Evolutionary conservation across 2,888 invertebrate species (phyloP), one percentile per base, ranked within the genome.

Genomic region (Xanthorhoe spadicearia): DNA sequence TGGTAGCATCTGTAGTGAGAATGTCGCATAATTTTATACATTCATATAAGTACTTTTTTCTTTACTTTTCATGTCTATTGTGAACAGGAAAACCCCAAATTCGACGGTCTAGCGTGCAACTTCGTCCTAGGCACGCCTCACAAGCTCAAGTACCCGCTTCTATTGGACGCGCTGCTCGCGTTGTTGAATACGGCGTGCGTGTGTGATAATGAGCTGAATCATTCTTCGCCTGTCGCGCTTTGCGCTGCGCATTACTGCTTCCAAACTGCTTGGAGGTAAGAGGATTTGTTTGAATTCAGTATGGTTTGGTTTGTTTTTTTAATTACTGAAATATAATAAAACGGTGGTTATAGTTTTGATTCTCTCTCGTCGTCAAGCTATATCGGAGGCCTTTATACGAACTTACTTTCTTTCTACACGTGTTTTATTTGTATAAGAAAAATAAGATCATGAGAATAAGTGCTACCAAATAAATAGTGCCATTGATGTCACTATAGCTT

Each of bases 51-150:
- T n/a, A n/a, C n/a, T n/a, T n/a, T n/a, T n/a, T n/a, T n/a, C n/a
- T n/a, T n/a, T n/a, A n/a, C n/a, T n/a, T n/a, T n/a, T 32, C 7
- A 32, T 7, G 7, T 48, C 0, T 13, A 8, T 61, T 62, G 51
- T 55, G 59, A 13, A 0, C 94, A 96, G 88, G 98, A 98, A 78
- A 96, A 97, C 52, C 98, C 98, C 0, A 98, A 98, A 86, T 94
- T 99, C 64, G 99, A 99, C 89, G 97, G 97, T 2, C 86, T 97
- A 61, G 98, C 98, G 1, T 97, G 98, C 89, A 99, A 98, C 92
- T 99, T 99, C 83, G 96, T 99, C 66, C 93, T 99, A 69, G 98
- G 98, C 58, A 98, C 98, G 1, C 96, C 97, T 0, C 98, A 99
- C 83, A 97, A 97, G 88, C 92, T 98, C 59, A 96, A 97, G 79